Base-by-base conservation (phyloP, 2,888 invertebrate species). In the Cephus pulcher region DNA sequence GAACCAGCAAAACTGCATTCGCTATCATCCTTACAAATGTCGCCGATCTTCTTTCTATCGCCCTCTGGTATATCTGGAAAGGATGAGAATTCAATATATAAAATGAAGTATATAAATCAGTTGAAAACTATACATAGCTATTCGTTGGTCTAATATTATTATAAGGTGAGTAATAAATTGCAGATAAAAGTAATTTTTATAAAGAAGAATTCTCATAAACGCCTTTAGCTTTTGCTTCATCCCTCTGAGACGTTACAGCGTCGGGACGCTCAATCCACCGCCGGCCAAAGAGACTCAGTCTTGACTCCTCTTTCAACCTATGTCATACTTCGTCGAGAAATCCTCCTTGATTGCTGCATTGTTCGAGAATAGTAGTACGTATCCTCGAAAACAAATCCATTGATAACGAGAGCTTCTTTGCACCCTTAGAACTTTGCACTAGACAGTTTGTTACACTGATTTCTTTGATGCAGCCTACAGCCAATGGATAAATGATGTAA, bases 1-100 rank as follows among this genome's bases (percentile, higher is more conserved):
- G 96, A 95, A 83, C 96, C 95, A 75, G 93, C 93, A 92, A 96
- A 97, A 77, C 95, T 95, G 89, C 97, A 97, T 88, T 97, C 96
- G 79, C 92, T 90, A 77, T 95, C 94, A 77, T 93, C 93, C 68
- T 94, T 94, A 91, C 97, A 97, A 84, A 93, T 93, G 92, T 97
- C 97, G 33, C 97, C 96, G 89, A 95, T 96, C 92, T 95, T 96
- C 91, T 94, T 94, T 82, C 91, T 90, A 56, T 94, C 95, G 74
- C 94, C 93, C 81, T 91, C 93, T 79, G 93, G 92, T 88, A 93
- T 91, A 90, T 94, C 94, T 93, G 89, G 12, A 89, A 91, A 84
- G 81, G 81, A 78, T 15, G 23, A 40, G 15, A 23, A 40, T 40
- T 40, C 40, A 40, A 6, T 4, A 40, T 23, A 15, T 1, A 40